Evolutionary conservation across 1,140 invertebrate genomes (phyloP).

Genomic region (Mercenaria mercenaria): DNA sequence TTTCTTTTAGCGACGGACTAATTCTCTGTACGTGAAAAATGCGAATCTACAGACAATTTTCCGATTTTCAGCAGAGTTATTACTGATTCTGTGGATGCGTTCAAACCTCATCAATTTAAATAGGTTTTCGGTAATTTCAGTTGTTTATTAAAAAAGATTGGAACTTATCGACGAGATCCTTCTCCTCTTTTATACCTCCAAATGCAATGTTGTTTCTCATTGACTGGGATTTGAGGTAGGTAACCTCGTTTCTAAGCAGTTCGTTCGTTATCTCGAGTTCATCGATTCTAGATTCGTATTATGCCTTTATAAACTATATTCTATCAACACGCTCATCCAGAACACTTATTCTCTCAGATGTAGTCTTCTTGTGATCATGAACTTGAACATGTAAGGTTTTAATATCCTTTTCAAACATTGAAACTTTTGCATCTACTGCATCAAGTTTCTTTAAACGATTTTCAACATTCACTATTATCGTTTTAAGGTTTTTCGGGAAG

Average conservation of each 20-base stretch:
- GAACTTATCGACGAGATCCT: not conserved
- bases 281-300: not conserved
- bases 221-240: not conserved
- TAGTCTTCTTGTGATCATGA: not conserved
- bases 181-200: not conserved
- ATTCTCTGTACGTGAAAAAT: not conserved
- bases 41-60: conserved; percentile 13
- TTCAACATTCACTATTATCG: no score
- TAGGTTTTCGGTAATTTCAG: not conserved
- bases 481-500: no score
- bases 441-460: no score
- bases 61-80: not conserved
- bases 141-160: not conserved
- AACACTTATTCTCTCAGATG: not conserved
- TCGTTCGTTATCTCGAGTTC: not conserved
- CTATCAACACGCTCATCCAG: not conserved
- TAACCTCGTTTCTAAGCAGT: not conserved
- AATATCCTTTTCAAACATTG: not conserved
- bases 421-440: no score
- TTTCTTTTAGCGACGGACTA: not conserved
- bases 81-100: not conserved
- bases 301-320: not conserved
- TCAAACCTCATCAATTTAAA: not conserved
- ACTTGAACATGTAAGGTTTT: not conserved
- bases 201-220: not conserved